Percentiles rank a stretch among this genome's conserved stretches.
Evolutionary conservation across 2,888 invertebrate species (phyloP).

Genomic region (Cheilosia urbana): DNA sequence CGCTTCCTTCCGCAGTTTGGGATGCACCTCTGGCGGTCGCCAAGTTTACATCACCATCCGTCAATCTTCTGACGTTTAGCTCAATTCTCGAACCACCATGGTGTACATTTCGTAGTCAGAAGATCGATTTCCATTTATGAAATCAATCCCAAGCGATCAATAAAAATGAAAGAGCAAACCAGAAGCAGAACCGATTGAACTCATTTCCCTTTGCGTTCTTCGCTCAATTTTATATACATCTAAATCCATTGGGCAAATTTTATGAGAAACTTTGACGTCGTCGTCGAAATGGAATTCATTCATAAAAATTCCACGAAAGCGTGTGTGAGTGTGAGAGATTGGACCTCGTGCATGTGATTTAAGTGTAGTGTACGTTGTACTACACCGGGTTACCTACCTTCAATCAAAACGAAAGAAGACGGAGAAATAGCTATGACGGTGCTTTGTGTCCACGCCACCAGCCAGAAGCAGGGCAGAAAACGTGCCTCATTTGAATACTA

Average conservation of each 20-base stretch:
- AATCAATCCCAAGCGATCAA: slow-evolving; percentile 16
- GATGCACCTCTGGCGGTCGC: neutral
- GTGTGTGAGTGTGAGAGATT: slow-evolving; percentile 1
- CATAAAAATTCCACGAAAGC: slow-evolving; percentile 58
- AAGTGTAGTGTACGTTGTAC: slow-evolving; percentile 17
- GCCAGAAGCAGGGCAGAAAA: neutral
- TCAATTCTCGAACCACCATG: slow-evolving; percentile 46
- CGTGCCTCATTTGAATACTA: slow-evolving; percentile 61
- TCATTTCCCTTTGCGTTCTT: slow-evolving; percentile 52
- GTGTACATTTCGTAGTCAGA: slow-evolving; percentile 39
- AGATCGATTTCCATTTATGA: slow-evolving; percentile 71
- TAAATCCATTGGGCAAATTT: slow-evolving; percentile 53
- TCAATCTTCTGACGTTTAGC: slow-evolving; percentile 37
- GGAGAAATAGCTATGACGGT: slow-evolving; percentile 43
- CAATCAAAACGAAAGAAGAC: slow-evolving; percentile 37
- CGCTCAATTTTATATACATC: slow-evolving; percentile 1
- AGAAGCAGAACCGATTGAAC: slow-evolving; percentile 59
- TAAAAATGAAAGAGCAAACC: slow-evolving; percentile 23
- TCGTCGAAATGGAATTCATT: slow-evolving; percentile 48
- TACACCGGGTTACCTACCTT: slow-evolving; percentile 24
- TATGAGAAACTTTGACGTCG: slow-evolving; percentile 12
- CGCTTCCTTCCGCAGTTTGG: slow-evolving; percentile 56
- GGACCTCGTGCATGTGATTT: slow-evolving; percentile 19
- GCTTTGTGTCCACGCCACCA: slow-evolving; percentile 6
- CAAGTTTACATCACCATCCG: neutral